Evolutionary conservation across 1,140 invertebrate species (phyloP), one percentile per base, ranked within the genome.

Genomic region (Diplogasteroides magnus): DNA sequence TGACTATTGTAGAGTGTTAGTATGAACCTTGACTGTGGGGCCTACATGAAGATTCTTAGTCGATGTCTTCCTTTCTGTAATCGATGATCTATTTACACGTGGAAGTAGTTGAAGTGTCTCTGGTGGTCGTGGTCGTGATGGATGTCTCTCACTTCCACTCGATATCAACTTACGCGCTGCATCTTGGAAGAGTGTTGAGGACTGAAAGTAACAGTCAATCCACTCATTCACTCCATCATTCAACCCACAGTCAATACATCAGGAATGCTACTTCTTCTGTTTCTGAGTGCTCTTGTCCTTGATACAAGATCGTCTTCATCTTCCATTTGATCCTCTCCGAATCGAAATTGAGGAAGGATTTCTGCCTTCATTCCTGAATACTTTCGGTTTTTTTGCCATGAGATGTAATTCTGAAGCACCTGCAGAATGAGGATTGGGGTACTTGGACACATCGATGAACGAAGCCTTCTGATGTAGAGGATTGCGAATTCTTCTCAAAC

Each of bases 401-500:
- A n/a, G n/a, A n/a, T n/a, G n/a, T n/a, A n/a, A n/a, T n/a, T n/a
- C n/a, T n/a, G n/a, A n/a, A n/a, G 2, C 31, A 69, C 26, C 28
- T 19, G 23, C n/a, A 19, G 56, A 25, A 68, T 31, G 29, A 29
- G 28, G 63, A 48, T 48, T 48, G 63, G 25, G 28, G 23, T 26
- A 69, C n/a, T 72, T 72, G n/a, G 57, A 28, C 48, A 73, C 55
- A 28, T 76, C 61, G 14, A 61, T 68, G 32, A 71, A 31, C n/a
- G 71, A 69, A 23, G 73, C 67, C 56, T 75, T 72, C 19, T 59
- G 60, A 31, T 19, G 19, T 48, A 11, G 32, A 0, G 73, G 73
- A 31, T 73, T 75, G 55, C 74, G 63, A 68, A 86, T 84, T 64
- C 84, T 78, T 67, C 85, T 84, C 28, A 86, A 78, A 79, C 85